Base-by-base conservation (phyloP, 2,797 vertebrate species). In the Chiroxiphia lanceolata region DNA sequence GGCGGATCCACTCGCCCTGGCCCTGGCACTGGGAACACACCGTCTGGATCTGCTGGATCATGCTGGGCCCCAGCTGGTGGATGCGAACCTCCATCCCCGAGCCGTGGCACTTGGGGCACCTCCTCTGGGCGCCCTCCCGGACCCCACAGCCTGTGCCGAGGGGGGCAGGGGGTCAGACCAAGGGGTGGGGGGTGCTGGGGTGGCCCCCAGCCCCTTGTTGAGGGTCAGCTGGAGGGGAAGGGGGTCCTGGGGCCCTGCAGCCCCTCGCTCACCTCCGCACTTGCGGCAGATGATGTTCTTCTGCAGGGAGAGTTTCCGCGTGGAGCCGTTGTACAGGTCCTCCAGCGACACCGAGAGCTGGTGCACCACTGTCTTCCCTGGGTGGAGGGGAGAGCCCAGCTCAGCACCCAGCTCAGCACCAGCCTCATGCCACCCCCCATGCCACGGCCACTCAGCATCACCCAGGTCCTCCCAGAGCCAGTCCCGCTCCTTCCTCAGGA, bases 21-120 rank as follows among this genome's bases (percentile, higher is more conserved):
- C 97, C 97, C 31, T 96, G 95, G 95, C 97, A 98, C 86, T 97
- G 97, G 1, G 96, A 94, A 29, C 97, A 98, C 45, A 96, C 51
- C 0, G 95, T 95, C 94, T 97, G 97, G 92, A 98, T 95, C 87
- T 98, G 97, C 85, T 97, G 97, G 87, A 98, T 92, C 91, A 98
- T 87, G 11, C 94, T 95, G 34, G 96, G 97, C 1, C 94, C 96
- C 65, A 97, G 36, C 64, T 96, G 96, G 57, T 97, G 91, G 53
- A 97, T 83, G 2, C 96, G 94, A 13, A 96, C 93, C 77, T 98
- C 97, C 95, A 97, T 89, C 22, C 97, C 97, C 0, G 94, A 96
- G 44, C 97, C 97, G 1, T 96, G 96, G 77, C 97, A 98, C 60
- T 97, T 97, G 57, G 96, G 87, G 36, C 97, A 98, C 3, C 95